These are phyloP conservation scores for Pseudocheirus occidentalis DNA, from an alignment of 2,797 vertebrate species.

Conservation along the genomic window DNA sequence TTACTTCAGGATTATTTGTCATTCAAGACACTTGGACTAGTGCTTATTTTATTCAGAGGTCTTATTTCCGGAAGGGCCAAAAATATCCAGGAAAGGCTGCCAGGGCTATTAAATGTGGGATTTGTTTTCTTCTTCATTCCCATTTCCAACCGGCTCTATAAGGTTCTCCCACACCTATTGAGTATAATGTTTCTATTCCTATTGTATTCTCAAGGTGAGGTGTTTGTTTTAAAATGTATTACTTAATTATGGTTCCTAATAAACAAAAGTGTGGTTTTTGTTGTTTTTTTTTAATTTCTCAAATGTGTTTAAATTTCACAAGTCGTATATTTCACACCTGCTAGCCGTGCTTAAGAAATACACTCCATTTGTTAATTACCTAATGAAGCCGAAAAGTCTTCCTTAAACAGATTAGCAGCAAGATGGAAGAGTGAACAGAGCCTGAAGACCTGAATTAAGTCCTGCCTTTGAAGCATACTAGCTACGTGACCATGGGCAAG, in stretches of 20 bases:
- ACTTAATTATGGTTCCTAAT: background rate
- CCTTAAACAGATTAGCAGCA: background rate
- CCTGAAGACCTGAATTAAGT: background rate
- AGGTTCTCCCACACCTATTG: background rate
- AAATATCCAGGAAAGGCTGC: background rate
- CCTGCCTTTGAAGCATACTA: background rate
- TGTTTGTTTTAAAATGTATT: conserved; percentile 4
- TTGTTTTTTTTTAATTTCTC: background rate
- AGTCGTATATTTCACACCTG: background rate
- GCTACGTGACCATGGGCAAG: background rate
- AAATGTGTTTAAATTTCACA: background rate
- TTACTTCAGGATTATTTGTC: conserved; percentile 25
- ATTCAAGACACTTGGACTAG: background rate
- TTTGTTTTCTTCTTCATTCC: background rate
- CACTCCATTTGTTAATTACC: background rate
- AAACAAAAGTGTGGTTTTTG: background rate
- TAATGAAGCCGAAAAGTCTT: background rate
- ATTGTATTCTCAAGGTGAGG: background rate
- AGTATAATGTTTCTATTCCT: background rate
- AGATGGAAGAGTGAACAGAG: background rate
- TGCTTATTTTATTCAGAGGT: conserved; percentile 10
- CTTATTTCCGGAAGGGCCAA: conserved; percentile 43
- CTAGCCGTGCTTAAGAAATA: background rate
- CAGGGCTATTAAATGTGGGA: background rate
- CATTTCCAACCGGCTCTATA: background rate